Evolutionary conservation across 2,797 vertebrate genomes (phyloP).

Genomic region (Leucoraja ocellata): DNA sequence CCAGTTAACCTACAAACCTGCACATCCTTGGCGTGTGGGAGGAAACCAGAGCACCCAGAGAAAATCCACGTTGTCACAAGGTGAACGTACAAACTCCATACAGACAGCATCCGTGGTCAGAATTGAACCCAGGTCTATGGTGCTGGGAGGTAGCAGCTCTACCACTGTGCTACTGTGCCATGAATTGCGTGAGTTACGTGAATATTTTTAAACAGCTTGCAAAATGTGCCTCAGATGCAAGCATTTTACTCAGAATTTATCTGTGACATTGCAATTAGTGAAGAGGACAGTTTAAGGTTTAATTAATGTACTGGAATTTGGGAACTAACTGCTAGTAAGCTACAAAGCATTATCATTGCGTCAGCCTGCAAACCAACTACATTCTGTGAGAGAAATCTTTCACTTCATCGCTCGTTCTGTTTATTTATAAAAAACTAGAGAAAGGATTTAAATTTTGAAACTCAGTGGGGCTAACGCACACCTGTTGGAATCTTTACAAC

Average conservation of each 20-base stretch:
- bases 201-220: not conserved
- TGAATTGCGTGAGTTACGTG: too few species aligned
- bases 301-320: not conserved
- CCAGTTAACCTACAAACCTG: too few species aligned
- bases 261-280: not conserved
- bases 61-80: too few species aligned
- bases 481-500: slow-evolving; percentile 23
- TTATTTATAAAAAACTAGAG: not conserved
- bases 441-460: not conserved
- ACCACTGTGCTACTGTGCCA: not conserved
- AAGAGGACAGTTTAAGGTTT: not conserved
- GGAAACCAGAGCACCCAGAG: too few species aligned
- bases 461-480: not conserved
- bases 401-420: not conserved
- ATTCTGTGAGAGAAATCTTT: not conserved
- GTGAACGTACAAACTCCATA: too few species aligned
- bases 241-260: not conserved
- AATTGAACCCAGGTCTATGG: too few species aligned
- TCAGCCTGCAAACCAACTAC: not conserved
- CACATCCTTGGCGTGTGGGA: too few species aligned
- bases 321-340: not conserved
- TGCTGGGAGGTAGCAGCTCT: too few species aligned
- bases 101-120: too few species aligned
- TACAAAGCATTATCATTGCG: not conserved
- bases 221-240: not conserved